phyloP scores from a whole-genome alignment of 2,113 vertebrate species.

The Heterotilapia buettikoferi region DNA sequence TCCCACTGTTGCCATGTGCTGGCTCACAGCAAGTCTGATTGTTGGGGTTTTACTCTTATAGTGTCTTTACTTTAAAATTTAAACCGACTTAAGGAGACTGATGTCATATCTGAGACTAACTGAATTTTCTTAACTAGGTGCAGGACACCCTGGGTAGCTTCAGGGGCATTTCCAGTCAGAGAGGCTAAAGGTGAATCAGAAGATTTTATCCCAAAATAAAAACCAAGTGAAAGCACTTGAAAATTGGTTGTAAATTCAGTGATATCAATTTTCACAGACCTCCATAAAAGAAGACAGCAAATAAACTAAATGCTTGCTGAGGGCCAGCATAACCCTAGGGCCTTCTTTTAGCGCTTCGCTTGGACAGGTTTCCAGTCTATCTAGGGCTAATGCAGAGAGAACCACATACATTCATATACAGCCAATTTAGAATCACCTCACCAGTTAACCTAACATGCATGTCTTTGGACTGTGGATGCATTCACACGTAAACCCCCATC shows the following conservation, averaged over 20 bases:
- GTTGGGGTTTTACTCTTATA: background rate
- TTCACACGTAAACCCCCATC: background rate
- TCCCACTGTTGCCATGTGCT: background rate
- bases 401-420: background rate
- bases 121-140: background rate
- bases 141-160: background rate
- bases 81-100: accelerated
- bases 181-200: background rate
- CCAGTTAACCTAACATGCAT: background rate
- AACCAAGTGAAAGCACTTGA: background rate
- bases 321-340: accelerated
- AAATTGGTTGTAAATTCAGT: background rate
- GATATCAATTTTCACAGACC: background rate
- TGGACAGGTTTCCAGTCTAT: background rate
- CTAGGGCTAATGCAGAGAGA: background rate
- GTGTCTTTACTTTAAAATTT: background rate
- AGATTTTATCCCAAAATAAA: background rate
- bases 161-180: background rate
- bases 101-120: background rate
- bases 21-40: background rate
- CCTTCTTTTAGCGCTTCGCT: accelerated
- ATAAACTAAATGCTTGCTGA: background rate
- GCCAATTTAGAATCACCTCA: background rate
- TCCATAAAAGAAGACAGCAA: background rate
- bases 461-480: background rate